Evolutionary conservation across 2,888 invertebrate species (phyloP).

Genomic region (Lasioglossum marginatum): DNA sequence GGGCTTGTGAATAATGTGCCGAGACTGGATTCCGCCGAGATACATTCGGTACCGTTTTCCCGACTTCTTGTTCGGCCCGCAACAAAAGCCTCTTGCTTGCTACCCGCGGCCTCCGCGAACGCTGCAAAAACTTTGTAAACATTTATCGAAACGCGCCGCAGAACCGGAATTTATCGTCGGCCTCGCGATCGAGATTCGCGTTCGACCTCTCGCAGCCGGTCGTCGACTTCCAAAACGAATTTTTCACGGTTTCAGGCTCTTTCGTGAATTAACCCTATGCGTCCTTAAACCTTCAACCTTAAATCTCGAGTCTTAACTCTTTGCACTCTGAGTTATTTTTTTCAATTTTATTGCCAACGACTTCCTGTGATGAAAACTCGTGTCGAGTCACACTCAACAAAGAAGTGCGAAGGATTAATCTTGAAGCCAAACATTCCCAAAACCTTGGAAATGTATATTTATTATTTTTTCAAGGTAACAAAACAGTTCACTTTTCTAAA

Average conservation of each 20-base stretch:
- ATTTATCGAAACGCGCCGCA: neutral
- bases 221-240: neutral
- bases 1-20: constrained; percentile 40
- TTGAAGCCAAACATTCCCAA: too few species aligned
- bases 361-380: too few species aligned
- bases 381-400: too few species aligned
- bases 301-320: too few species aligned
- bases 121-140: neutral
- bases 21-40: constrained; percentile 25
- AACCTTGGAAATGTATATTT: too few species aligned
- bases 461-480: too few species aligned
- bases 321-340: too few species aligned
- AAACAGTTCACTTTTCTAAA: too few species aligned
- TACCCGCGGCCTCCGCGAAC: neutral
- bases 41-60: constrained; percentile 6
- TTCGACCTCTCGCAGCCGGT: neutral
- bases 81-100: neutral
- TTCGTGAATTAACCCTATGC: neutral
- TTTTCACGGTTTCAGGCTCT: neutral
- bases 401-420: too few species aligned
- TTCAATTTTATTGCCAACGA: too few species aligned
- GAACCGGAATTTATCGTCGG: neutral
- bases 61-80: neutral
- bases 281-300: neutral
- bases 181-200: neutral